Base-by-base conservation (phyloP, 2,888 invertebrate genomes). In the Psylliodes chrysocephalus region DNA sequence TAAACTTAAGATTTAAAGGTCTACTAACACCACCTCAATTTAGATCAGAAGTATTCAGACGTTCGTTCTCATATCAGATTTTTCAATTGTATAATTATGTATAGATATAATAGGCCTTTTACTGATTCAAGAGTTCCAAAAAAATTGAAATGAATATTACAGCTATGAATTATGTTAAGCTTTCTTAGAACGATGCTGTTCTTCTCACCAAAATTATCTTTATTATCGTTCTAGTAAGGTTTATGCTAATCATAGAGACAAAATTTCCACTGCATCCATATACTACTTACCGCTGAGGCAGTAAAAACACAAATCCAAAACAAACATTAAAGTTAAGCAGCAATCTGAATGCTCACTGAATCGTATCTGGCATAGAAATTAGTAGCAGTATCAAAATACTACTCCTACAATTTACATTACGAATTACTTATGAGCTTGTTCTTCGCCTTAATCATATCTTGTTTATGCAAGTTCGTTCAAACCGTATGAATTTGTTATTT, bases 301-400 rank as follows among this genome's bases (percentile, higher is more conserved):
- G 65, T 73, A 74, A 73, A 73, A 73, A 73, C 71, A 66, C 64
- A 70, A 72, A 73, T 73, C 69, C 72, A 66, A 69, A 73, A 73
- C 71, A 71, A 70, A 71, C 71, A 72, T 73, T 72, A 75, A 73
- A 74, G 69, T 72, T 68, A 74, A 75, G 70, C 73, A 72, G 70
- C 72, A 71, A 71, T 73, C 71, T 73, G 72, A 73, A 72, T 73
- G 74, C 73, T 74, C 67, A 71, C 62, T 70, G 71, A 67, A 42
- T 68, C 65, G 69, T 72, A 72, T 72, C 69, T 67, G 54, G 68
- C 68, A 70, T 70, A 63, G 71, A 60, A 72, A 73, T 73, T 73
- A 73, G 70, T 64, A 33, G 63, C 56, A 47, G 59, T 56, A 68
- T 60, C 65, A 65, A 69, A 69, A 64, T 68, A 52, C 59, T 54